Evolutionary conservation across 1,140 invertebrate genomes (phyloP).

Genomic region (Hyphantria cunea): DNA sequence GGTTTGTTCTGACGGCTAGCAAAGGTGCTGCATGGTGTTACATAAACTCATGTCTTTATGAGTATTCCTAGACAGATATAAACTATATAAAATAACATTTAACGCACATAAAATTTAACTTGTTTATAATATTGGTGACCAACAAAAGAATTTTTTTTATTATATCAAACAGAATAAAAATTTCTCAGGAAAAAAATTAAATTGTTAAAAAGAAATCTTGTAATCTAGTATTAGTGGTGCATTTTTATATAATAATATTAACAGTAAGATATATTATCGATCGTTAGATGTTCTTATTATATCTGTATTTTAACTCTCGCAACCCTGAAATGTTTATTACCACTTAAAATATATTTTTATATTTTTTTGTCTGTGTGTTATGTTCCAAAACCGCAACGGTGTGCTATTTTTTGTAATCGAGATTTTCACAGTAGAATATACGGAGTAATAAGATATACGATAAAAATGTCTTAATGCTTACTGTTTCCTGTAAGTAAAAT

Average conservation of each 20-base stretch:
- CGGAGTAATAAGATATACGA: constrained; percentile 7
- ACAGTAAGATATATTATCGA: constrained; percentile 35
- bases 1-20: too few species aligned
- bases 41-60: too few species aligned
- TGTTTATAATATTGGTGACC: not conserved
- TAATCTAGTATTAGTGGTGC: constrained; percentile 67
- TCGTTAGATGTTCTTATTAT: constrained; percentile 47
- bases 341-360: constrained; percentile 16
- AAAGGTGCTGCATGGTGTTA: too few species aligned
- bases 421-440: constrained; percentile 20
- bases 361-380: constrained; percentile 24
- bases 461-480: constrained; percentile 19
- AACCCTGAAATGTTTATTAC: constrained; percentile 26
- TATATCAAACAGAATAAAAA: constrained; percentile 27
- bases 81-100: too few species aligned
- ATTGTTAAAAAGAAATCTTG: constrained; percentile 55
- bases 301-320: constrained; percentile 33
- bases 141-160: not conserved
- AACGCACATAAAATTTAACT: too few species aligned
- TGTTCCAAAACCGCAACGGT: constrained; percentile 4
- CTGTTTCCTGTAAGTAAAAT: not conserved
- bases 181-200: constrained; percentile 28
- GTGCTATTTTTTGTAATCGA: constrained; percentile 23
- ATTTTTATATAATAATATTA: constrained; percentile 62
- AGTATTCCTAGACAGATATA: too few species aligned